Percentiles rank a stretch among this genome's conserved stretches.
Conservation (phyloP, 2,113 vertebrate species). For the Buteo buteo region DNA sequence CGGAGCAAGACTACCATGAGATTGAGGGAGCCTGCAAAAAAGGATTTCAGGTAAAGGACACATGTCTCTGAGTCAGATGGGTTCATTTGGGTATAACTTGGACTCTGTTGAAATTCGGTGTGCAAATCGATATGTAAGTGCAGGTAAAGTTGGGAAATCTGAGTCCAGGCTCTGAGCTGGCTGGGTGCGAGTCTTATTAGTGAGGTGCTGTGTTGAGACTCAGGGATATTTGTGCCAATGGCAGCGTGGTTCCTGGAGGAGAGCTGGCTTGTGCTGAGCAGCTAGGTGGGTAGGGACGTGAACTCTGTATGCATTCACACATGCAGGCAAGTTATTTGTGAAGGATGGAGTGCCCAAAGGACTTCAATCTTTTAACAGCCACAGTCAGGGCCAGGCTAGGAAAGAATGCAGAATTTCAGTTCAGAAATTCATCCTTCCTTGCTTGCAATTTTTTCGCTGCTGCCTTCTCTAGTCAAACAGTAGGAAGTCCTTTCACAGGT, state of each 20-base stretch:
- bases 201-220: not conserved
- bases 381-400: not conserved
- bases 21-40: constrained; percentile 93
- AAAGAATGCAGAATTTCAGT: not conserved
- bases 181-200: not conserved
- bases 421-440: not conserved
- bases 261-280: not conserved
- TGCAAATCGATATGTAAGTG: not conserved
- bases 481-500: not conserved
- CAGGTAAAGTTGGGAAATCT: not conserved
- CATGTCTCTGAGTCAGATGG: not conserved
- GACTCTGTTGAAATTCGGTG: not conserved
- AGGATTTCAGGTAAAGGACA: constrained; percentile 82
- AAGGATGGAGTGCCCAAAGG: not conserved
- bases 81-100: not conserved
- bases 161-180: not conserved
- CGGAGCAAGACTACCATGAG: constrained; percentile 85
- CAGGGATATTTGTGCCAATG: not conserved
- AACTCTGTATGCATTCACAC: not conserved
- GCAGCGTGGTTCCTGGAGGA: not conserved
- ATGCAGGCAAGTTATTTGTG: not conserved
- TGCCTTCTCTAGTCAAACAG: not conserved
- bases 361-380: not conserved
- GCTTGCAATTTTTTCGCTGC: not conserved
- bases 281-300: not conserved